phyloP scores from a whole-genome alignment of 2,113 vertebrate genomes.

The Ginglymostoma cirratum region DNA sequence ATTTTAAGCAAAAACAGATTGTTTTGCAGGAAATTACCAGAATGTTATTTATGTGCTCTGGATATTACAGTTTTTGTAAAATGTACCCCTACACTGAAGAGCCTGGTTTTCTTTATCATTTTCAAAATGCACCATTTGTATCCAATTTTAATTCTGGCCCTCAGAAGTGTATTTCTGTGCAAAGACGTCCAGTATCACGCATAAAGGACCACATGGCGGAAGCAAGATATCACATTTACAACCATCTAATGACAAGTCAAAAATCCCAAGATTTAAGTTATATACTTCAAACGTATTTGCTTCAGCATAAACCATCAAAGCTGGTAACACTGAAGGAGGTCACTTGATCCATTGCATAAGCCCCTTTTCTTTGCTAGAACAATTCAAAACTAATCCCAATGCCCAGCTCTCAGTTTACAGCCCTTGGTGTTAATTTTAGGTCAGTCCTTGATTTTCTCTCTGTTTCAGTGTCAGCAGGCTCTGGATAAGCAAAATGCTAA shows the following conservation, averaged over 20 bases:
- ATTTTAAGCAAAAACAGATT: conserved; percentile 6
- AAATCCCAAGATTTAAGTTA: not conserved
- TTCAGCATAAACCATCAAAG: not conserved
- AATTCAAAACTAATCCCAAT: not conserved
- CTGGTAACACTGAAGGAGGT: not conserved
- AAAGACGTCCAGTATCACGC: not conserved
- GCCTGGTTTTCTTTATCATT: not conserved
- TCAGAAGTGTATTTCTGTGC: not conserved
- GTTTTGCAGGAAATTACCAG: not conserved
- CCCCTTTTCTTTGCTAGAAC: not conserved
- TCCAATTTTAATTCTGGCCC: not conserved
- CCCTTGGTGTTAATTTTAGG: not conserved
- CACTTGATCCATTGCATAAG: not conserved
- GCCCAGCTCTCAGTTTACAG: not conserved
- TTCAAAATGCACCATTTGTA: not conserved
- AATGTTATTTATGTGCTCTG: conserved; percentile 5
- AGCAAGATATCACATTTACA: not conserved
- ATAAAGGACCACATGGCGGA: not conserved
- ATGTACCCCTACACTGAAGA: not conserved
- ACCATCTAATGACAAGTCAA: not conserved
- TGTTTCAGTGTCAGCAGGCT: not conserved
- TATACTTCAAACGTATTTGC: not conserved
- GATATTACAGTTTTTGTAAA: conserved; percentile 12
- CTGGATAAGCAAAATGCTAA: not conserved
- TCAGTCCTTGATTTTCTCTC: not conserved